Evolutionary conservation across 2,113 vertebrate genomes (phyloP).

Genomic region (Bufo bufo): DNA sequence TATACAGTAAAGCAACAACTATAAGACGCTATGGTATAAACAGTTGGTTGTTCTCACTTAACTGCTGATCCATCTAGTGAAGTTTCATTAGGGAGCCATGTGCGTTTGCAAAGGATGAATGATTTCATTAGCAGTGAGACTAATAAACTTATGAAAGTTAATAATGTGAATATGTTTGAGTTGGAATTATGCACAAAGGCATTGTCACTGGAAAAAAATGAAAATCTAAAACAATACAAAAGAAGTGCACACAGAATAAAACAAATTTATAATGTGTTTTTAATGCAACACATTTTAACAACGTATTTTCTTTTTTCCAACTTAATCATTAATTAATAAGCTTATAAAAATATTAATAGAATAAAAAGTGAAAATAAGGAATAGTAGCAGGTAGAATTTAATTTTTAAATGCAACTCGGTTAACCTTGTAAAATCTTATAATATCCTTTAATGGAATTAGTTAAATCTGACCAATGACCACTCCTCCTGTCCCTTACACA

Average conservation of each 20-base stretch:
- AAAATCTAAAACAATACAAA: conserved; percentile 32
- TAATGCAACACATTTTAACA: background rate
- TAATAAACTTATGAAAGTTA: conserved; percentile 86
- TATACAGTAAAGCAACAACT: conserved; percentile 62
- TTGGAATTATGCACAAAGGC: conserved; percentile 76
- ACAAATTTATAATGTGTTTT: conserved; percentile 17
- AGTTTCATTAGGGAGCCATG: conserved; percentile 77
- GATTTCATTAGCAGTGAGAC: conserved; percentile 79
- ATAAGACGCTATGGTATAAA: conserved; percentile 71
- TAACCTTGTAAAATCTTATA: background rate
- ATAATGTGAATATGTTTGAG: conserved; percentile 85
- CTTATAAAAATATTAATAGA: conserved; percentile 15
- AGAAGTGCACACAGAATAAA: background rate
- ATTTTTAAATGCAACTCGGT: background rate
- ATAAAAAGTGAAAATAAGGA: background rate
- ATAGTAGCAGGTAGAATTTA: background rate
- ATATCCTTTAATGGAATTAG: background rate
- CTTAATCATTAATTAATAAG: background rate
- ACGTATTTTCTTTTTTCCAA: background rate
- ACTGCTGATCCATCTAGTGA: conserved; percentile 73
- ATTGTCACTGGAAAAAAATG: conserved; percentile 62
- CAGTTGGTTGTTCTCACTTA: conserved; percentile 69
- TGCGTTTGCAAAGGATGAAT: conserved; percentile 79
- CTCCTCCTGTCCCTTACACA: too few relatives aligned
- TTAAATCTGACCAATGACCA: background rate